These are phyloP conservation scores for Notechis scutatus DNA, from an alignment of 2,113 vertebrate genomes.

Conservation along the genomic window DNA sequence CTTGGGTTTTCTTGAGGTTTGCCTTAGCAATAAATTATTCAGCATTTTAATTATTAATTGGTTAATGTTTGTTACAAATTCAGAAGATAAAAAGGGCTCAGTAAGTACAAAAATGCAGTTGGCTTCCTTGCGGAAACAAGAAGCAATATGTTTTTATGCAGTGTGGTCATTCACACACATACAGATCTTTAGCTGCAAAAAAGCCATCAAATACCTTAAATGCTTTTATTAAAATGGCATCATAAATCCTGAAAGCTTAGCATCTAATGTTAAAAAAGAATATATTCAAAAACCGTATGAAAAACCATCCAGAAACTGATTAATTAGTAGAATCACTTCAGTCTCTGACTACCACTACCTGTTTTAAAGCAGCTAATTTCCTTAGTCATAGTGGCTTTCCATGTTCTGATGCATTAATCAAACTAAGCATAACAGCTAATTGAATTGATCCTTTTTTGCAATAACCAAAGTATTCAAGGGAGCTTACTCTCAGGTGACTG, in stretches of 20 bases:
- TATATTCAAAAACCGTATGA: background rate
- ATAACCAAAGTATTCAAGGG: background rate
- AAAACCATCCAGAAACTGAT: background rate
- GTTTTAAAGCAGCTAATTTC: background rate
- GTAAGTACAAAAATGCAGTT: background rate
- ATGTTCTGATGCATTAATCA: background rate
- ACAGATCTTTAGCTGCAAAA: background rate
- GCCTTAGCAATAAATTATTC: background rate
- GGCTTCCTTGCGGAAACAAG: background rate
- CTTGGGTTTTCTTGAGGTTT: accelerated
- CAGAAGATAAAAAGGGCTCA: slow-evolving; percentile 5
- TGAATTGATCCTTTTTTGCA: background rate
- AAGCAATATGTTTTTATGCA: background rate
- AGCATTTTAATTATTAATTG: slow-evolving; percentile 2
- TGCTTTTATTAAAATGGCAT: background rate
- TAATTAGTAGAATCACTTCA: background rate
- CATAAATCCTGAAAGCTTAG: background rate
- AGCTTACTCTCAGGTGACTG: background rate
- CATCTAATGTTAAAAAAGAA: background rate
- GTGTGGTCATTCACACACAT: background rate
- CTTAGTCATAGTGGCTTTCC: background rate
- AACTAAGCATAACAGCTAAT: background rate
- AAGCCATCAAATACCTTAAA: background rate
- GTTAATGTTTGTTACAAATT: background rate
- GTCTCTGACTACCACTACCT: background rate